Evolutionary conservation across 2,888 invertebrate genomes (phyloP).

Genomic region (Empis stercorea): DNA sequence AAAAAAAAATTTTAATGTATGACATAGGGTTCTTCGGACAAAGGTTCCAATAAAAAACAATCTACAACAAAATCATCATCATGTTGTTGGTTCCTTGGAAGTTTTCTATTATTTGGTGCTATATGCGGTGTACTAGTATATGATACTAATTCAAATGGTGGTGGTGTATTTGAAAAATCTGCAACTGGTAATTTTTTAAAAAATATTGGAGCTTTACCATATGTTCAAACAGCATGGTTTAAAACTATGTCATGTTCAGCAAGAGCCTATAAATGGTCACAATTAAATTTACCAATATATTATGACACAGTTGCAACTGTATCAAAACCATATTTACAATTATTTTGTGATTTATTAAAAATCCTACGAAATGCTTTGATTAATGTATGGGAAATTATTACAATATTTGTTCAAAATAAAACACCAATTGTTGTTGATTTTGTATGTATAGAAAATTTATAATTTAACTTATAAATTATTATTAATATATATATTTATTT

Average conservation of each 20-base stretch:
- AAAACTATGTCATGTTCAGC: slow-evolving; percentile 46
- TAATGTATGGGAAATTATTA: slow-evolving; percentile 38
- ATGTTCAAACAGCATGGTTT: slow-evolving; percentile 50
- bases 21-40: no score
- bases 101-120: slow-evolving; percentile 45
- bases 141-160: slow-evolving; percentile 51
- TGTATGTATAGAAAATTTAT: slow-evolving; percentile 34
- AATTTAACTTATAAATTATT: background rate
- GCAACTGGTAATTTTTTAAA: slow-evolving; percentile 50
- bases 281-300: slow-evolving; percentile 55
- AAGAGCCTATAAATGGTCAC: slow-evolving; percentile 52
- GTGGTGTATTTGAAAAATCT: slow-evolving; percentile 57
- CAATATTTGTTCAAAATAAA: slow-evolving; percentile 41
- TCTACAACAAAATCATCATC: slow-evolving; percentile 20
- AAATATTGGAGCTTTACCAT: slow-evolving; percentile 49
- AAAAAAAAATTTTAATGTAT: no score
- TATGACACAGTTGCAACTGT: slow-evolving; percentile 34
- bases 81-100: slow-evolving; percentile 53
- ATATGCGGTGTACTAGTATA: slow-evolving; percentile 48
- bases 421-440: slow-evolving; percentile 40
- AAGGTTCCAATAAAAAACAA: no score
- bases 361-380: slow-evolving; percentile 41
- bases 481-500: slow-evolving; percentile 4
- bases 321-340: slow-evolving; percentile 47
- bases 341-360: slow-evolving; percentile 45